Percentiles rank a stretch among this genome's conserved stretches.
phyloP scores from a whole-genome alignment of 2,113 vertebrate species.

The Cisticola juncidis region DNA sequence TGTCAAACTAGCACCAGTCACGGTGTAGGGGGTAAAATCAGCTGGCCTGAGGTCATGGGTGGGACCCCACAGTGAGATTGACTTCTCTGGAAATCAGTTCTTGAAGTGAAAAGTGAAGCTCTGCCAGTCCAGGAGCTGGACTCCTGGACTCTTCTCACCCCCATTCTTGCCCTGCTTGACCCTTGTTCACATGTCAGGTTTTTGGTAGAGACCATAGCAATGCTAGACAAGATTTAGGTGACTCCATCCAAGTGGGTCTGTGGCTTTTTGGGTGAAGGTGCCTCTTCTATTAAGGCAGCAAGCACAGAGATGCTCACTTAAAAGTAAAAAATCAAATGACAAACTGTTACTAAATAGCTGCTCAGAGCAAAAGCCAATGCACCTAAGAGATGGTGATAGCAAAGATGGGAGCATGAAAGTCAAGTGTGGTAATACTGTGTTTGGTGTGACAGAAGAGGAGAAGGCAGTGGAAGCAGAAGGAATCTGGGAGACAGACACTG shows the following conservation, averaged over 20 bases:
- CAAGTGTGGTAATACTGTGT: background rate
- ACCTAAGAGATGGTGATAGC: background rate
- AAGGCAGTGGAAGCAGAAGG: background rate
- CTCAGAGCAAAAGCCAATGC: background rate
- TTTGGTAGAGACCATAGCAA: background rate
- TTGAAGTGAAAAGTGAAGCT: background rate
- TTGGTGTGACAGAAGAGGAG: background rate
- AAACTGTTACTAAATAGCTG: background rate
- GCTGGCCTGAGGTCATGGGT: background rate
- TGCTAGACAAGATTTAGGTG: background rate
- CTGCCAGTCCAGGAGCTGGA: background rate
- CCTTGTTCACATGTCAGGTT: background rate
- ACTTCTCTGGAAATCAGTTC: background rate
- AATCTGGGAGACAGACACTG: fast-evolving
- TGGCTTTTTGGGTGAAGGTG: background rate
- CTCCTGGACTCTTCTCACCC: background rate
- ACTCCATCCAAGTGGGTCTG: background rate
- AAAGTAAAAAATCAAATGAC: background rate
- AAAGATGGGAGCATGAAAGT: background rate
- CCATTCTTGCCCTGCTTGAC: background rate
- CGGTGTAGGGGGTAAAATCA: background rate
- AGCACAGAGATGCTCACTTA: background rate
- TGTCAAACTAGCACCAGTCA: background rate
- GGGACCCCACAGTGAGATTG: background rate
- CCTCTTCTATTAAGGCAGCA: background rate